Conservation (phyloP, 2,797 vertebrate species). For the Glossophaga mutica region DNA sequence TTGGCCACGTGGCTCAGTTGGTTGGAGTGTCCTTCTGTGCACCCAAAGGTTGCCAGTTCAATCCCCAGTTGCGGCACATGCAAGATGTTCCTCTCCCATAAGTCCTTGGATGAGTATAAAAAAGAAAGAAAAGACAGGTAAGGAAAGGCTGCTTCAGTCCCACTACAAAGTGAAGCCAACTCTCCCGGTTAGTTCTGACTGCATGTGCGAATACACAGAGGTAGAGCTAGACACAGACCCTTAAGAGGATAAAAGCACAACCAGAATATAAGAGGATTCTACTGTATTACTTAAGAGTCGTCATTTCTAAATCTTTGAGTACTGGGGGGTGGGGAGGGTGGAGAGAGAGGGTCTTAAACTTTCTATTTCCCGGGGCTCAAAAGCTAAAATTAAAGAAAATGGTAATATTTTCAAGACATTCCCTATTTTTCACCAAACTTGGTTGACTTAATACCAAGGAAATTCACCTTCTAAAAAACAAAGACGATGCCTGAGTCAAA, state of each 20-base stretch:
- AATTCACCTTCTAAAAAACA: neutral
- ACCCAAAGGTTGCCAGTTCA: neutral
- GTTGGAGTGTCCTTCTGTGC: neutral
- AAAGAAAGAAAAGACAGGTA: neutral
- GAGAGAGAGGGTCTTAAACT: neutral
- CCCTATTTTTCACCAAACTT: neutral
- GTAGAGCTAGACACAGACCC: neutral
- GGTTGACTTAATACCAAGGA: neutral
- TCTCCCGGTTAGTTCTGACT: neutral
- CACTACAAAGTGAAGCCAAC: neutral
- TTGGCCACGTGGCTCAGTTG: neutral
- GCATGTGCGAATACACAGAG: neutral
- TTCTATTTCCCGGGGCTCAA: neutral
- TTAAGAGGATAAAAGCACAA: neutral
- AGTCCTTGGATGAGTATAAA: neutral
- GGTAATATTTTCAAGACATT: neutral
- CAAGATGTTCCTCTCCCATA: neutral
- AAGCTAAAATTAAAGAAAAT: conserved; percentile 1
- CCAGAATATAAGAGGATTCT: neutral
- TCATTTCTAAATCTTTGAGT: neutral
- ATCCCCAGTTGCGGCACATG: neutral
- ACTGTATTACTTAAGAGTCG: neutral
- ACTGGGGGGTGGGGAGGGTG: too few relatives aligned
- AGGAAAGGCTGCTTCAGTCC: neutral
- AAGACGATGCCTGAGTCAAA: neutral